Conservation (phyloP, 2,113 vertebrate genomes). For the Leucoraja erinaceus region DNA sequence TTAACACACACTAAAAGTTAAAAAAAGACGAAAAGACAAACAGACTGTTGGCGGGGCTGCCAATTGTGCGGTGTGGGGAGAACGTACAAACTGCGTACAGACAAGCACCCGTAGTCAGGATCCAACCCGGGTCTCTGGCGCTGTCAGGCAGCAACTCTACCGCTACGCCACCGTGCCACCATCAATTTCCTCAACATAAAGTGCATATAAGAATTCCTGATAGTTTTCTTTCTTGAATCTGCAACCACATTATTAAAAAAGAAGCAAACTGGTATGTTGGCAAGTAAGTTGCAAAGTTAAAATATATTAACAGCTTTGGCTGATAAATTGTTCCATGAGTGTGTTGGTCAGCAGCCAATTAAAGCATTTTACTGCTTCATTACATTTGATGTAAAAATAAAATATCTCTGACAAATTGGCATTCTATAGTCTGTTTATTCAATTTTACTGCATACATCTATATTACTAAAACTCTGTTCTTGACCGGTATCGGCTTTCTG, state of each 20-base stretch:
- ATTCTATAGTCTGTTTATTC: background rate
- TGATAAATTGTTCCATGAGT: background rate
- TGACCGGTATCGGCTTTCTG: no score
- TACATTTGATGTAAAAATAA: background rate
- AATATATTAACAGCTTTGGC: background rate
- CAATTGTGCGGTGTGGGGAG: no score
- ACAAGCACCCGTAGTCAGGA: no score
- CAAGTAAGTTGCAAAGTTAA: conserved; percentile 17
- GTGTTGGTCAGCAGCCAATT: background rate
- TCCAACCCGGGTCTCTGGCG: no score
- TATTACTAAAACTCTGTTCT: no score
- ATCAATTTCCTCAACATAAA: background rate
- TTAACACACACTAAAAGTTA: no score
- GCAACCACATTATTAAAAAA: background rate
- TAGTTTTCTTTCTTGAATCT: background rate
- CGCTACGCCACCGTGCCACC: no score
- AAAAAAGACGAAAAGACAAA: no score
- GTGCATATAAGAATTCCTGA: background rate
- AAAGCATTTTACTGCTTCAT: background rate
- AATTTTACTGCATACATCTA: background rate
- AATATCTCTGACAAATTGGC: background rate
- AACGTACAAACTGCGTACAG: no score
- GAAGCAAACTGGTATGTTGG: background rate
- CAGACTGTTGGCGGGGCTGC: no score
- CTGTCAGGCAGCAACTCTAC: no score